Percentiles rank a stretch among this genome's conserved stretches.
Evolutionary conservation across 2,797 vertebrate genomes (phyloP).

Genomic region (Poeciliopsis gracilis): DNA sequence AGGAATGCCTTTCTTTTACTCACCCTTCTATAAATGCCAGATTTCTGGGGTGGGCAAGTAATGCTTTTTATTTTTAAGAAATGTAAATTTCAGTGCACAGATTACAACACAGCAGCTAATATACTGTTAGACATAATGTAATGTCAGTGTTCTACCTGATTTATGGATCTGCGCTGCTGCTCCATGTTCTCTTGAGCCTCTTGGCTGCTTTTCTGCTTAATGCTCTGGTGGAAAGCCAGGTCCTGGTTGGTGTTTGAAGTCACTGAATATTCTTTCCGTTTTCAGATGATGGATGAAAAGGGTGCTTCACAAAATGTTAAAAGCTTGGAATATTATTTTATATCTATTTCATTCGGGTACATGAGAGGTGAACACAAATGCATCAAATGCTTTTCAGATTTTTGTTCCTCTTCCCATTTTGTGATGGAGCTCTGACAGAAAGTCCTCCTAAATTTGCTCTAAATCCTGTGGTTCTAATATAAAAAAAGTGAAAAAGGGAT

Average conservation of each 20-base stretch:
- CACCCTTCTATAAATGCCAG: neutral
- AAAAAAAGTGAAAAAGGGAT: neutral
- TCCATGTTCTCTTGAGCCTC: neutral
- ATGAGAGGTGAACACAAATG: neutral
- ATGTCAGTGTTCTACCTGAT: neutral
- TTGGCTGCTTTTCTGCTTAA: constrained; percentile 1
- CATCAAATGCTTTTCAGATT: neutral
- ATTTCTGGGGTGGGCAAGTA: neutral
- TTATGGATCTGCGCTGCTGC: neutral
- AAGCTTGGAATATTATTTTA: neutral
- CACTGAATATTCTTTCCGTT: neutral
- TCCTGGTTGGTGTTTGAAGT: neutral
- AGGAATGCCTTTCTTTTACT: neutral
- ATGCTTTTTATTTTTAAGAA: neutral
- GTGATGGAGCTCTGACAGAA: neutral
- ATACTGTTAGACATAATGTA: neutral
- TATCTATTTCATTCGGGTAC: neutral
- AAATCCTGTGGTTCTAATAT: neutral
- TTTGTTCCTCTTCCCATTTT: neutral
- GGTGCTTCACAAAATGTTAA: neutral
- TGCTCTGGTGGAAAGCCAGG: neutral
- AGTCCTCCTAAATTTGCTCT: neutral
- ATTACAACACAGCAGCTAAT: neutral
- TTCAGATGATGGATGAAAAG: neutral
- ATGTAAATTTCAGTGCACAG: neutral